phyloP scores from a whole-genome alignment of 1,140 invertebrate genomes.

The Gerris buenoi region DNA sequence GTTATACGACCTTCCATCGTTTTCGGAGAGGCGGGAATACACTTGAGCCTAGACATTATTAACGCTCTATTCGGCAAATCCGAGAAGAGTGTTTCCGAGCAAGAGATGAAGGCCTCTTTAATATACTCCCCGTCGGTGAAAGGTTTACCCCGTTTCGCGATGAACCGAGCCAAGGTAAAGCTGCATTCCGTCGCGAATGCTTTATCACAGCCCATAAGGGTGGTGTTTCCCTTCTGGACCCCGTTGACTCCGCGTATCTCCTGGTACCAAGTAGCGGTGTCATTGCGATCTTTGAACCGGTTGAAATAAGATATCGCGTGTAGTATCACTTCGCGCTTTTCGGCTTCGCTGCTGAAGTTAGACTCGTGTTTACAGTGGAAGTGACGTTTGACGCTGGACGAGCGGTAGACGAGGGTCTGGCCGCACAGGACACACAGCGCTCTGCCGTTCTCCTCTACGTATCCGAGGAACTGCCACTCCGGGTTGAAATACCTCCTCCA shows the following conservation, averaged over 20 bases:
- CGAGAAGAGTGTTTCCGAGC: background rate
- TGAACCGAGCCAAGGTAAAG: background rate
- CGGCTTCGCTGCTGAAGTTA: background rate
- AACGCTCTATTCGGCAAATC: background rate
- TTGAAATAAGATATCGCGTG: background rate
- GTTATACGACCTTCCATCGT: background rate
- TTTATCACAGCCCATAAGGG: background rate
- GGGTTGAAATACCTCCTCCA: no score
- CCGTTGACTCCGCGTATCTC: background rate
- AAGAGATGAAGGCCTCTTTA: background rate
- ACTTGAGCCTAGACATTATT: background rate
- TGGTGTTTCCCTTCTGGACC: background rate
- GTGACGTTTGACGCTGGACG: background rate
- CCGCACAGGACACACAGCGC: background rate
- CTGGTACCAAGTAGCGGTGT: background rate
- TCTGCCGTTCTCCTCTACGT: background rate
- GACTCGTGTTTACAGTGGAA: background rate
- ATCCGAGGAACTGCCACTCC: no score
- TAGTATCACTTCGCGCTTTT: background rate
- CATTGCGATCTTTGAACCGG: background rate
- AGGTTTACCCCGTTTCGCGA: background rate
- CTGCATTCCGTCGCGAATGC: background rate
- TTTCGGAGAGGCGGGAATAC: background rate
- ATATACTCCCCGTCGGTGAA: background rate
- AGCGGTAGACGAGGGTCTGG: background rate